phyloP scores from a whole-genome alignment of 2,888 invertebrate species.

The Latrodectus hesperus region DNA sequence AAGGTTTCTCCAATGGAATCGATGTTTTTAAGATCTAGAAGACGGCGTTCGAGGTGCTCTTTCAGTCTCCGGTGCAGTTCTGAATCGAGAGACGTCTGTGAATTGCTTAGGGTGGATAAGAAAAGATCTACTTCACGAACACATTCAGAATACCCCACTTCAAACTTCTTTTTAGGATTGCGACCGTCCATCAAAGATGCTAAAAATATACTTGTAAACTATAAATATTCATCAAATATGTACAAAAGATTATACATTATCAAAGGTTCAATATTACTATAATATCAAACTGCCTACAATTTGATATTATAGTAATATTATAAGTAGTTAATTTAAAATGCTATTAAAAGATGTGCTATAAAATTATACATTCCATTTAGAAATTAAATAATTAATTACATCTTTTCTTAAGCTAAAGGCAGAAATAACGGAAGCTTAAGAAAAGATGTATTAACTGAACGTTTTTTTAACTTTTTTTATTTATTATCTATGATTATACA shows the following conservation, averaged over 20 bases:
- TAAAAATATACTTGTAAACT: slow-evolving; percentile 7
- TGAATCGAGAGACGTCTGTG: slow-evolving; percentile 7
- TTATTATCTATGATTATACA: too few relatives aligned
- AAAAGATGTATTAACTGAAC: too few relatives aligned
- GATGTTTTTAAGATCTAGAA: slow-evolving; percentile 24
- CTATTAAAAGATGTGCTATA: not conserved
- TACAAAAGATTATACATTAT: not conserved
- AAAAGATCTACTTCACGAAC: slow-evolving; percentile 61
- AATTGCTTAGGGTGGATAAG: slow-evolving; percentile 24
- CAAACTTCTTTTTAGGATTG: slow-evolving; percentile 49
- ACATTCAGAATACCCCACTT: slow-evolving; percentile 58
- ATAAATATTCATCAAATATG: not conserved
- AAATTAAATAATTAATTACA: not conserved
- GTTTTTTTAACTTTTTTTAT: too few relatives aligned
- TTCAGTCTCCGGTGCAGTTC: slow-evolving; percentile 36
- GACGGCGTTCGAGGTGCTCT: slow-evolving; percentile 34
- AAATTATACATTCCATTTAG: not conserved
- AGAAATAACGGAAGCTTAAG: too few relatives aligned
- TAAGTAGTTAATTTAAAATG: not conserved
- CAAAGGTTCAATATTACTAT: not conserved
- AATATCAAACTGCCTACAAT: not conserved
- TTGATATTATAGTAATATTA: not conserved
- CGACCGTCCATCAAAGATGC: slow-evolving; percentile 3
- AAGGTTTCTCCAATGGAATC: slow-evolving; percentile 9
- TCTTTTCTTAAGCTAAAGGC: too few relatives aligned